These are phyloP conservation scores for Phylloscopus trochilus DNA, from an alignment of 2,113 vertebrate genomes.

Conservation along the genomic window DNA sequence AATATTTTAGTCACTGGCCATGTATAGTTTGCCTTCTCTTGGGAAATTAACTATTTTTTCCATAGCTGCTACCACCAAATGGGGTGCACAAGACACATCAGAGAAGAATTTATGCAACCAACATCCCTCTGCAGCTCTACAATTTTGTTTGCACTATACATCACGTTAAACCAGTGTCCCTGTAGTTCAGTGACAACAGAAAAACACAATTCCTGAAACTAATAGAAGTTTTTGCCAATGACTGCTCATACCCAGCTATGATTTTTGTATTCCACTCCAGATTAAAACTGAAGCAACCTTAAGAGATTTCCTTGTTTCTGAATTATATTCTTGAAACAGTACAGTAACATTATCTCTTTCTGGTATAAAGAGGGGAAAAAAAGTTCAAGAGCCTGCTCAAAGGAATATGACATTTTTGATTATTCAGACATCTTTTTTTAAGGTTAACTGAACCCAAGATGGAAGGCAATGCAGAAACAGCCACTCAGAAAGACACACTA, in stretches of 20 bases:
- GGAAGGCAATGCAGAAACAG: neutral
- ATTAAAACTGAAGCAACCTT: neutral
- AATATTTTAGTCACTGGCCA: neutral
- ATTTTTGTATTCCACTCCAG: neutral
- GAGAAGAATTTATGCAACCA: conserved; percentile 17
- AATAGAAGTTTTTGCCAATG: conserved; percentile 21
- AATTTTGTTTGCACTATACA: neutral
- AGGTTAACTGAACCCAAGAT: neutral
- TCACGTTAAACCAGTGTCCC: conserved; percentile 20
- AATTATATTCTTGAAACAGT: neutral
- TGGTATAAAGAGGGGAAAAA: neutral
- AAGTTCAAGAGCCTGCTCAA: neutral
- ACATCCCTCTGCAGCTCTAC: neutral
- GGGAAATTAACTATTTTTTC: conserved; percentile 31
- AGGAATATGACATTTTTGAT: neutral
- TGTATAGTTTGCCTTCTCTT: neutral
- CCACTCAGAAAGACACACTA: neutral
- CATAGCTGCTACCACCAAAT: conserved; percentile 1
- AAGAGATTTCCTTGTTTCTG: neutral
- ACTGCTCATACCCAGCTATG: neutral
- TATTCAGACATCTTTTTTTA: neutral
- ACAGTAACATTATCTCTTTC: neutral
- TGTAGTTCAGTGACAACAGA: neutral
- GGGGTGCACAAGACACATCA: neutral
- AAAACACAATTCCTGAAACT: conserved; percentile 37